A percentile compares a stretch with the other conserved stretches of the same genome.
Evolutionary conservation across 2,797 vertebrate genomes (phyloP).

Genomic region (Acrocephalus scirpaceus): DNA sequence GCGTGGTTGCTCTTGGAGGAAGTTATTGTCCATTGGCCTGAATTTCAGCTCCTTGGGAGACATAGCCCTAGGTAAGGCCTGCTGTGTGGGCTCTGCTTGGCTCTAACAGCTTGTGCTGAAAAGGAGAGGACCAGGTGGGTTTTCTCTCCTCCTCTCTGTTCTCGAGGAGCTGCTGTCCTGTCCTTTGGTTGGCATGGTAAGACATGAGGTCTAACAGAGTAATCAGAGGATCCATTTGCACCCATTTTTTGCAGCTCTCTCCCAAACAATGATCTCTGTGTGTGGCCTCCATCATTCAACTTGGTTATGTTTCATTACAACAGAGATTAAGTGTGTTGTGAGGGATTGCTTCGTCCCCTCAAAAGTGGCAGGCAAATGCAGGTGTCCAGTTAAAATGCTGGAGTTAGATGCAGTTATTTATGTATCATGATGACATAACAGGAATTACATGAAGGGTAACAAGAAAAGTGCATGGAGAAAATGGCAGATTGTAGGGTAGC

Average conservation of each 20-base stretch:
- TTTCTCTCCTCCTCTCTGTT: background rate
- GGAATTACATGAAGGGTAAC: background rate
- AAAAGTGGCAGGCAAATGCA: background rate
- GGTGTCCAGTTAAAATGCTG: background rate
- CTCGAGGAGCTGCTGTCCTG: background rate
- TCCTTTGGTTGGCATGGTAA: background rate
- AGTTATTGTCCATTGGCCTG: background rate
- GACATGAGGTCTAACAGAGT: background rate
- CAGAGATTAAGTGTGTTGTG: background rate
- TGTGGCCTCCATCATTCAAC: background rate
- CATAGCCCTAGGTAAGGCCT: background rate
- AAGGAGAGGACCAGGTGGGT: background rate
- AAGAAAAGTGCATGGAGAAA: background rate
- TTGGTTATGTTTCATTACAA: background rate
- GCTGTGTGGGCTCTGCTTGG: background rate
- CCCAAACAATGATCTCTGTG: background rate
- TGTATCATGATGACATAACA: fast-evolving
- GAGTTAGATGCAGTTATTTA: background rate
- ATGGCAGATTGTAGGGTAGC: background rate
- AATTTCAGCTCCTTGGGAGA: background rate
- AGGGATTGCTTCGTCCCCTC: background rate
- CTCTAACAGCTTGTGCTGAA: background rate
- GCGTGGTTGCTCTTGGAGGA: background rate
- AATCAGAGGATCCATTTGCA: background rate
- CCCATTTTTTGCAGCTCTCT: background rate